These are phyloP conservation scores for Papilio machaon DNA, from an alignment of 1,140 invertebrate genomes.

Conservation along the genomic window DNA sequence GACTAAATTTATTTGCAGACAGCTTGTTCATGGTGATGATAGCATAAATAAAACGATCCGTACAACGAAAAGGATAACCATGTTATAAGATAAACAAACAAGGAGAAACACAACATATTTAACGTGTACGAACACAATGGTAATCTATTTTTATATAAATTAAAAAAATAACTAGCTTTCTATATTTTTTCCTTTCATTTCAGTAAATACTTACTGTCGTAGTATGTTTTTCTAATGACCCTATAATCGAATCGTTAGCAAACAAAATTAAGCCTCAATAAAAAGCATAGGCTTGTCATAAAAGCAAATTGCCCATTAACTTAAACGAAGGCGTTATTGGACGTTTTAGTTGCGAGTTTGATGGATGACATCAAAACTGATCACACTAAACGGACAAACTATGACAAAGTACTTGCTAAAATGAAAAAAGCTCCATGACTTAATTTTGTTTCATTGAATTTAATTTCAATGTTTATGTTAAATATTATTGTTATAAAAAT, in stretches of 20 bases:
- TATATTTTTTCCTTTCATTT: neutral
- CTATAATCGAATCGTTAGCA: neutral
- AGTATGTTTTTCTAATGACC: neutral
- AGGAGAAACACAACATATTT: neutral
- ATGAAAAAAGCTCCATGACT: neutral
- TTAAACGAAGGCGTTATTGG: conserved; percentile 31
- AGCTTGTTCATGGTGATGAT: neutral
- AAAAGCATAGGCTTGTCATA: conserved; percentile 20
- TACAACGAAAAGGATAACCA: too few relatives aligned
- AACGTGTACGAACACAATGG: neutral
- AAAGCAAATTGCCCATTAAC: conserved; percentile 31
- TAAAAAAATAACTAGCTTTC: neutral
- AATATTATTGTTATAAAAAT: too few relatives aligned
- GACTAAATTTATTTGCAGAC: neutral
- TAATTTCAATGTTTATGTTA: too few relatives aligned
- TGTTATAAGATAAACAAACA: too few relatives aligned
- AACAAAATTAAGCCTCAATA: conserved; percentile 14
- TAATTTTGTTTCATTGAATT: neutral
- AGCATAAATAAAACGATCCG: neutral
- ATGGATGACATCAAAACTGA: conserved; percentile 26
- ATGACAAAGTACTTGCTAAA: conserved; percentile 10
- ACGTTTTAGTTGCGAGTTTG: conserved; percentile 9
- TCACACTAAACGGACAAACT: neutral
- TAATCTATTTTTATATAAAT: neutral
- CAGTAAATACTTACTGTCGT: neutral